These are phyloP conservation scores for Zaprionus nigranus DNA, from an alignment of 1,140 invertebrate genomes.

Conservation along the genomic window DNA sequence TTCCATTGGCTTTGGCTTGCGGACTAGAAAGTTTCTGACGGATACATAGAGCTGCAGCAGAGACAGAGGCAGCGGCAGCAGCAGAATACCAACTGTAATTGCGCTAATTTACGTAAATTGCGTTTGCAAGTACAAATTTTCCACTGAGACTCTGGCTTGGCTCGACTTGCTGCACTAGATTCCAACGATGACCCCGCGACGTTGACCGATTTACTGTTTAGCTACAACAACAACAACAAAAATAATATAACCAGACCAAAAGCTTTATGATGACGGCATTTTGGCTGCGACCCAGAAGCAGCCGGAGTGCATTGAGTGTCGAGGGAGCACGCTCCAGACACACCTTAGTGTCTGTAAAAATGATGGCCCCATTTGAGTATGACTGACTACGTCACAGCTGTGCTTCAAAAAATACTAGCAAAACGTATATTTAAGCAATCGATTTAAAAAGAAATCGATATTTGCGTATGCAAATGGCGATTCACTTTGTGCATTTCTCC, in stretches of 20 bases:
- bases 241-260: background rate
- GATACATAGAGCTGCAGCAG: constrained; percentile 26
- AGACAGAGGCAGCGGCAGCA: background rate
- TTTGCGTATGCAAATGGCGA: background rate
- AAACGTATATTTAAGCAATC: background rate
- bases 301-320: background rate
- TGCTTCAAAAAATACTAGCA: background rate
- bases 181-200: constrained; percentile 46
- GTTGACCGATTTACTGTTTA: constrained; percentile 46
- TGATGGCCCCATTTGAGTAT: background rate
- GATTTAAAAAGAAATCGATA: background rate
- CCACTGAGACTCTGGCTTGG: constrained; percentile 27
- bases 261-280: constrained; percentile 1
- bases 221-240: background rate
- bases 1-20: constrained; percentile 23
- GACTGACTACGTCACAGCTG: background rate
- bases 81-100: constrained; percentile 54
- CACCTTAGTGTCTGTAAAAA: background rate
- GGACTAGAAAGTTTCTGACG: constrained; percentile 59
- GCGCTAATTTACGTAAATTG: constrained; percentile 68
- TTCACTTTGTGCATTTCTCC: background rate
- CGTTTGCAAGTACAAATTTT: constrained; percentile 54
- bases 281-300: constrained; percentile 4
- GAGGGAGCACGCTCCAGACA: background rate
- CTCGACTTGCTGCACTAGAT: constrained; percentile 51